Percentiles rank a stretch among this genome's conserved stretches.
Evolutionary conservation across 2,113 vertebrate species (phyloP).

Genomic region (Sardina pilchardus): DNA sequence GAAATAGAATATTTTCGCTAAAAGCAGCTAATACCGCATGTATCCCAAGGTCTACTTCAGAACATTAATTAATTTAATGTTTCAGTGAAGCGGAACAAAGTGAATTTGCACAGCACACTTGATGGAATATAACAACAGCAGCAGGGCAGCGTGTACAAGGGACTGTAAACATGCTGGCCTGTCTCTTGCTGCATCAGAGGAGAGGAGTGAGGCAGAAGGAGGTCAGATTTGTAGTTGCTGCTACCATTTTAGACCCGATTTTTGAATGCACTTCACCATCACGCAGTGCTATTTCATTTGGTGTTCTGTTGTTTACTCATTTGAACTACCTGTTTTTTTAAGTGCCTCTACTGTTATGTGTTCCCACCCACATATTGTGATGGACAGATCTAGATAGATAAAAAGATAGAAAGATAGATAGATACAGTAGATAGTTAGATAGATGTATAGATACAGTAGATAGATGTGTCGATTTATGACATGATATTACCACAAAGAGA

Average conservation of each 20-base stretch:
- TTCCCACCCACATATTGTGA: too few relatives aligned
- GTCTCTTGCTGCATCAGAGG: not conserved
- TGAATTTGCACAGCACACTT: not conserved
- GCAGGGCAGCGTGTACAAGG: not conserved
- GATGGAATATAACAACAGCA: not conserved
- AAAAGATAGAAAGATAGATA: too few relatives aligned
- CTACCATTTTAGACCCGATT: not conserved
- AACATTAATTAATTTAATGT: not conserved
- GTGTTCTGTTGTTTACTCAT: too few relatives aligned
- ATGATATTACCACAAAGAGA: too few relatives aligned
- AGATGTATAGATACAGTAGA: too few relatives aligned
- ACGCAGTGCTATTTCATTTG: not conserved
- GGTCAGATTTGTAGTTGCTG: not conserved
- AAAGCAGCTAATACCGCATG: not conserved
- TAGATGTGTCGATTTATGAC: too few relatives aligned
- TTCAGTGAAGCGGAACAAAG: not conserved
- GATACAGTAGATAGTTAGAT: too few relatives aligned
- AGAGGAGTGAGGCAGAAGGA: conserved; percentile 14
- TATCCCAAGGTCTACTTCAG: not conserved
- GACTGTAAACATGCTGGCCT: not conserved
- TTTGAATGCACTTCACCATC: not conserved
- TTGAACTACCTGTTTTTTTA: too few relatives aligned
- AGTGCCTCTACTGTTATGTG: too few relatives aligned
- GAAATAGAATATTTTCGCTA: not conserved
- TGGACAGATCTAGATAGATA: too few relatives aligned